A percentile compares a stretch with the other conserved stretches of the same genome.
phyloP scores from a whole-genome alignment of 2,113 vertebrate genomes.

The Ammodytes marinus region DNA sequence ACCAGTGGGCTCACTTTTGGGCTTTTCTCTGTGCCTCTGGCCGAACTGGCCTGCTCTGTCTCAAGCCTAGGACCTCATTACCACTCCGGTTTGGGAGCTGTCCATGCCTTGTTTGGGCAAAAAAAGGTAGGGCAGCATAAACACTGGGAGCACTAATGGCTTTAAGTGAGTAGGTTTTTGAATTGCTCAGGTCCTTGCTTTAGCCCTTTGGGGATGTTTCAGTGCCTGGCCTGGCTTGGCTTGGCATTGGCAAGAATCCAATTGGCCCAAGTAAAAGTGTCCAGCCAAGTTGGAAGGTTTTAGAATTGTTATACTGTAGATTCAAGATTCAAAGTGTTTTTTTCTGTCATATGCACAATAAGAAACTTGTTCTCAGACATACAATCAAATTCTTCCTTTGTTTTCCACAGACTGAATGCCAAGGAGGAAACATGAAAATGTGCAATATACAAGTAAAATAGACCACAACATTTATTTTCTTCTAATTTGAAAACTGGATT shows the following conservation, averaged over 20 bases:
- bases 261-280: constrained; percentile 7
- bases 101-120: constrained; percentile 82
- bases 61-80: constrained; percentile 78
- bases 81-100: constrained; percentile 79
- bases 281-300: constrained; percentile 50
- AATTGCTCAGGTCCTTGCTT: constrained; percentile 74
- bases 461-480: too few species aligned
- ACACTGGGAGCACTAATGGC: constrained; percentile 82
- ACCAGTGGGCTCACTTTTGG: constrained; percentile 59
- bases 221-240: constrained; percentile 50
- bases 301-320: neutral
- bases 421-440: too few species aligned
- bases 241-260: constrained; percentile 46
- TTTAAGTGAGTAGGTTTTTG: constrained; percentile 80
- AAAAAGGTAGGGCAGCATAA: constrained; percentile 66
- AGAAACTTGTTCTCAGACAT: too few species aligned
- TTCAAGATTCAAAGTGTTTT: too few species aligned
- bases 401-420: too few species aligned
- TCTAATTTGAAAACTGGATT: neutral
- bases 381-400: too few species aligned
- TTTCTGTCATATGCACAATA: too few species aligned
- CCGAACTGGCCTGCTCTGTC: constrained; percentile 51
- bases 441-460: too few species aligned
- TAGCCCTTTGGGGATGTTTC: constrained; percentile 65
- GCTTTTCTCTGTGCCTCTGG: constrained; percentile 67